These are phyloP conservation scores for Triplophysa bombifrons DNA, from an alignment of 2,797 vertebrate genomes.

Conservation along the genomic window DNA sequence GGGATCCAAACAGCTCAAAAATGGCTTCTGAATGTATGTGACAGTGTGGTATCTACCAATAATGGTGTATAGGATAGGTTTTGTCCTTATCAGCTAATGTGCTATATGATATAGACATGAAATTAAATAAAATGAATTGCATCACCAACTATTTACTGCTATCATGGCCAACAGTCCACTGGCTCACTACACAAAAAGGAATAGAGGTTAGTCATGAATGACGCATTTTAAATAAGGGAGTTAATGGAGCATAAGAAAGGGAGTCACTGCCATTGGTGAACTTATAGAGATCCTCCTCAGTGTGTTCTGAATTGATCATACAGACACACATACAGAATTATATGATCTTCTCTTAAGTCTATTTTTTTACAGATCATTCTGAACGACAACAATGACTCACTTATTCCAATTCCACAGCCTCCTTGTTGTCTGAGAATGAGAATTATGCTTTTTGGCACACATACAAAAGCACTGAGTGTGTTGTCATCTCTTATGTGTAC, in stretches of 20 bases:
- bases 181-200: constrained; percentile 15
- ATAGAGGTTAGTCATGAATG: constrained; percentile 31
- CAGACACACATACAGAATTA: constrained; percentile 26
- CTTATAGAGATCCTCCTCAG: constrained; percentile 37
- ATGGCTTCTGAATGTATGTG: neutral
- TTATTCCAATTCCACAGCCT: constrained; percentile 14
- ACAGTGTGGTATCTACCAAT: neutral
- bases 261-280: constrained; percentile 24
- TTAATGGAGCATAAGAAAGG: constrained; percentile 25
- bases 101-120: neutral
- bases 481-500: constrained; percentile 22
- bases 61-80: neutral
- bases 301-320: constrained; percentile 27
- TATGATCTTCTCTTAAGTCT: constrained; percentile 26
- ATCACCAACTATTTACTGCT: neutral
- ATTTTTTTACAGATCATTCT: constrained; percentile 7
- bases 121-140: neutral
- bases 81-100: constrained; percentile 11
- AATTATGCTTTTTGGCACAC: constrained; percentile 30
- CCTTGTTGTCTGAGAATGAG: constrained; percentile 19
- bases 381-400: constrained; percentile 23
- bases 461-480: constrained; percentile 20
- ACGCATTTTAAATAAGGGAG: constrained; percentile 30
- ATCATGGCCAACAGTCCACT: constrained; percentile 1
- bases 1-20: too few relatives aligned